Evolutionary conservation across 1,140 invertebrate genomes (phyloP).

Genomic region (Chlorops oryzae): DNA sequence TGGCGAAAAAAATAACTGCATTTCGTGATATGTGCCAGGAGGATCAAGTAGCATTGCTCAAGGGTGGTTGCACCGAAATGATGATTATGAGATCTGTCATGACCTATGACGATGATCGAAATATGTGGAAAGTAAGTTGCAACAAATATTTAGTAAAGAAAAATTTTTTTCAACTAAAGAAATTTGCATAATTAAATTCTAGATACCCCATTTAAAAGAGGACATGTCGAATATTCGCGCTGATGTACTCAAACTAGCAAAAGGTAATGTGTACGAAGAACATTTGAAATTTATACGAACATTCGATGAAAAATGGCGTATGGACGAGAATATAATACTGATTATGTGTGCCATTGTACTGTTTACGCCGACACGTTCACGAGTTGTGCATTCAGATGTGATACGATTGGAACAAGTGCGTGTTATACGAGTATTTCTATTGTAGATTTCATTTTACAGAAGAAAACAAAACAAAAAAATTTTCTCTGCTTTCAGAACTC

Average conservation of each 20-base stretch:
- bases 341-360: conserved; percentile 84
- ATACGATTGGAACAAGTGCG: conserved; percentile 79
- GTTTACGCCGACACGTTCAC: conserved; percentile 75
- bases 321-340: conserved; percentile 82
- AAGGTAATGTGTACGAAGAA: conserved; percentile 78
- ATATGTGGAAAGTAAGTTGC: conserved; percentile 69
- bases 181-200: conserved; percentile 9
- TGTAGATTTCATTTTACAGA: too few relatives aligned
- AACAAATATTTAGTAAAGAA: neutral
- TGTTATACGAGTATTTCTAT: too few relatives aligned
- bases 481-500: conserved; percentile 65
- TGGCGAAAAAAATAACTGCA: conserved; percentile 82
- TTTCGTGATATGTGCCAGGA: conserved; percentile 88
- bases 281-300: conserved; percentile 74
- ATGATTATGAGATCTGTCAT: conserved; percentile 84
- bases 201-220: conserved; percentile 70
- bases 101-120: conserved; percentile 77
- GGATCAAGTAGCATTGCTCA: conserved; percentile 82
- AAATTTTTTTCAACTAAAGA: neutral
- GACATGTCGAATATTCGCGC: conserved; percentile 69
- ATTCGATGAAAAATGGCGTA: conserved; percentile 71
- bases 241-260: conserved; percentile 79
- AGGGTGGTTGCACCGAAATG: conserved; percentile 70
- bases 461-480: too few relatives aligned
- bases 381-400: conserved; percentile 74